Conservation (phyloP, 2,888 invertebrate genomes). For the Diaphora mendica region DNA sequence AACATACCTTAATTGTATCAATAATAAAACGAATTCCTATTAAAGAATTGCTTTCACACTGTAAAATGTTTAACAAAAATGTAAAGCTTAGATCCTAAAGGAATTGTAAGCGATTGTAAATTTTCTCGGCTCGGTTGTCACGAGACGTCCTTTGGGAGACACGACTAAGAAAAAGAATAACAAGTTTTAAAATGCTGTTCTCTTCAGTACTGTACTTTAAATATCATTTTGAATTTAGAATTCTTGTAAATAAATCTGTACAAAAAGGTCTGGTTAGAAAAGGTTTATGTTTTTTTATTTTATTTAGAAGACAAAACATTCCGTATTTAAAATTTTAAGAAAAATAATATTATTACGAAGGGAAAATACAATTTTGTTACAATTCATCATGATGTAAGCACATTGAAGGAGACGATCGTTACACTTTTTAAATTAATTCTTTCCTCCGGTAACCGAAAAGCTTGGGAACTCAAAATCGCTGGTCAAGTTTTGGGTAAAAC, state of each 20-base stretch:
- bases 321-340: neutral
- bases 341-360: no score
- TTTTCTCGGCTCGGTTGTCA: slow-evolving; percentile 21
- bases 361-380: neutral
- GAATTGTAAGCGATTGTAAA: slow-evolving; percentile 27
- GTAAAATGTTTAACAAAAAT: slow-evolving; percentile 8
- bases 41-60: neutral
- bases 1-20: no score
- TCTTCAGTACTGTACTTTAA: neutral
- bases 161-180: neutral
- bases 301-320: neutral
- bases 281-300: neutral
- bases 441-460: no score
- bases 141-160: slow-evolving; percentile 10
- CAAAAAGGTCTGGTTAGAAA: neutral
- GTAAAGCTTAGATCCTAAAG: neutral
- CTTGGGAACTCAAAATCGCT: no score
- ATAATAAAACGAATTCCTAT: no score
- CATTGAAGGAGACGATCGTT: no score
- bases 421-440: no score
- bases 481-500: no score
- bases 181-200: neutral
- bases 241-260: neutral
- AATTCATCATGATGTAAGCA: neutral
- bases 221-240: neutral